These are phyloP conservation scores for Addax nasomaculatus DNA, from an alignment of 2,113 vertebrate genomes.

Conservation along the genomic window DNA sequence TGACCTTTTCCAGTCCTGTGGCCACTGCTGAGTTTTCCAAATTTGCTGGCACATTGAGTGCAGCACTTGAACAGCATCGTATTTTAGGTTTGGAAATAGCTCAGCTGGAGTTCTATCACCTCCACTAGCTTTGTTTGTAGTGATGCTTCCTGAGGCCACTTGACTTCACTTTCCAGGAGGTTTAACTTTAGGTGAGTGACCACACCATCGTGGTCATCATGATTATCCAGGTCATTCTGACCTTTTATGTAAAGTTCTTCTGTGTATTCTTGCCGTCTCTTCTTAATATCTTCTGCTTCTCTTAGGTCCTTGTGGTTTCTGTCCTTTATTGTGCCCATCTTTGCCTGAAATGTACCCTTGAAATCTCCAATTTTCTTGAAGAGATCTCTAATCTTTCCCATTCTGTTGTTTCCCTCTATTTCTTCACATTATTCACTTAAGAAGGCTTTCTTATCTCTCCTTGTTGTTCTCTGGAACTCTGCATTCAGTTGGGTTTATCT, in stretches of 20 bases:
- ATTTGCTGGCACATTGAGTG: neutral
- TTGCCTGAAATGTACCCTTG: neutral
- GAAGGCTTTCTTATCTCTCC: neutral
- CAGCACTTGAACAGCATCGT: neutral
- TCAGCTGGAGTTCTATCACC: neutral
- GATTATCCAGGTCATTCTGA: neutral
- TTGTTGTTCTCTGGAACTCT: neutral
- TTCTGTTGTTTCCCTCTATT: neutral
- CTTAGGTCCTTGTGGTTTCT: neutral
- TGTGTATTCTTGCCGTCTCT: neutral
- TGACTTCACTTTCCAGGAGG: neutral
- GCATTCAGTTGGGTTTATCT: neutral
- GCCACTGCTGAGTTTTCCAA: neutral
- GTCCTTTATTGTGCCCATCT: neutral
- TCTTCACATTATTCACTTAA: neutral
- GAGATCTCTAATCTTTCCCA: neutral
- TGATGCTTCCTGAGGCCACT: neutral
- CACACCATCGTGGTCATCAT: accelerated
- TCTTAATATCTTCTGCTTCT: neutral
- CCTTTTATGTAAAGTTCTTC: neutral
- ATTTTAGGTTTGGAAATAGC: neutral
- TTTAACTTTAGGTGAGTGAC: neutral
- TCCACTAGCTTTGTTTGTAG: neutral
- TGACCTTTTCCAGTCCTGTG: neutral
- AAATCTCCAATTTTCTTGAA: neutral